phyloP scores from a whole-genome alignment of 2,113 vertebrate genomes.

The Rallus limicola region DNA sequence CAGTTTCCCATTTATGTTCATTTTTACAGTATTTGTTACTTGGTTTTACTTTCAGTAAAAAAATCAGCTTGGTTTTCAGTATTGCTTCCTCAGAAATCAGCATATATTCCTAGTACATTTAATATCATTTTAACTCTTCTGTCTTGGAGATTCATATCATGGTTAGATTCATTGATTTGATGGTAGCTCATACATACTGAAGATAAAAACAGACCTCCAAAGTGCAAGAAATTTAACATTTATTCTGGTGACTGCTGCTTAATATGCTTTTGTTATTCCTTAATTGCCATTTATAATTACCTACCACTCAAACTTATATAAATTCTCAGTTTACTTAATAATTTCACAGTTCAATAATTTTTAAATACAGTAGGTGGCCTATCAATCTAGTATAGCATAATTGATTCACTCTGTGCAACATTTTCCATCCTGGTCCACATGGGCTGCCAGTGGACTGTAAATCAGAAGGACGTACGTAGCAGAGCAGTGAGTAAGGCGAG shows the following conservation, averaged over 20 bases:
- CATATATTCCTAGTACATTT: not conserved
- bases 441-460: not conserved
- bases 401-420: slow-evolving; percentile 12
- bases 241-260: not conserved
- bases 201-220: not conserved
- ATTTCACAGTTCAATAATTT: slow-evolving; percentile 52
- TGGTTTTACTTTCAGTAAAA: not conserved
- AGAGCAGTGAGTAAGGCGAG: not conserved
- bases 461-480: slow-evolving; percentile 35
- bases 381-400: slow-evolving; percentile 36
- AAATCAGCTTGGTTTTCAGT: not conserved
- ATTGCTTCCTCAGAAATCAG: not conserved
- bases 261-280: not conserved
- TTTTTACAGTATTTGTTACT: not conserved
- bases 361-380: slow-evolving; percentile 51
- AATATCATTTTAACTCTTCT: not conserved
- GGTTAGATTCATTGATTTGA: not conserved
- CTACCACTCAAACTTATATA: not conserved
- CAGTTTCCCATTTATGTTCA: not conserved
- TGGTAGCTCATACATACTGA: not conserved
- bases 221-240: not conserved
- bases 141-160: not conserved
- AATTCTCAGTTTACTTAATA: slow-evolving; percentile 52
- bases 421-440: slow-evolving; percentile 9
- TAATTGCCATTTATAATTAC: slow-evolving; percentile 28